These are phyloP conservation scores for Heliconius charithonia DNA, from an alignment of 2,888 invertebrate genomes.

Conservation along the genomic window DNA sequence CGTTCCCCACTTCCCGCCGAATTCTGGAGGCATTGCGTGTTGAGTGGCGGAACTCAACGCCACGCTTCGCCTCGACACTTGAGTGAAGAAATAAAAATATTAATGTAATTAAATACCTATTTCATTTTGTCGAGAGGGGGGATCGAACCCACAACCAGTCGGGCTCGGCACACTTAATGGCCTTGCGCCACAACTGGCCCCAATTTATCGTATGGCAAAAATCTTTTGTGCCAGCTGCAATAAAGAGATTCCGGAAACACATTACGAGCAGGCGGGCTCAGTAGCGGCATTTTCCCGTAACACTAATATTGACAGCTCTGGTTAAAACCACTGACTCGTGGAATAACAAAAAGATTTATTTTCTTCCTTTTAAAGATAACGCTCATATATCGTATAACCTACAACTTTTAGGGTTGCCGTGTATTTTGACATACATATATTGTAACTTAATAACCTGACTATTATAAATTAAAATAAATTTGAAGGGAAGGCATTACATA, in stretches of 20 bases:
- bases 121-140: too few species aligned
- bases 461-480: background rate
- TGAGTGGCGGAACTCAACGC: too few species aligned
- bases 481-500: too few species aligned
- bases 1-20: too few species aligned
- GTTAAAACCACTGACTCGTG: conserved; percentile 4
- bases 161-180: too few species aligned
- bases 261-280: conserved; percentile 8
- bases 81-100: too few species aligned
- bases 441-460: background rate
- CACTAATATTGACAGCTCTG: conserved; percentile 15
- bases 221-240: background rate
- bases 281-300: background rate
- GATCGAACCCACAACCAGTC: too few species aligned
- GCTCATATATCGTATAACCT: too few species aligned
- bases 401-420: background rate
- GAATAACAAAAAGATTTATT: conserved; percentile 22
- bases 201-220: background rate
- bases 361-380: background rate
- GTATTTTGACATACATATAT: conserved; percentile 4
- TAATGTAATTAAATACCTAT: too few species aligned
- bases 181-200: too few species aligned
- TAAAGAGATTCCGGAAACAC: conserved; percentile 13
- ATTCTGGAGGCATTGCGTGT: too few species aligned
- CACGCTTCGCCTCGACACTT: too few species aligned